Base-by-base conservation (phyloP, 2,113 vertebrate species). In the Thermophis baileyi region DNA sequence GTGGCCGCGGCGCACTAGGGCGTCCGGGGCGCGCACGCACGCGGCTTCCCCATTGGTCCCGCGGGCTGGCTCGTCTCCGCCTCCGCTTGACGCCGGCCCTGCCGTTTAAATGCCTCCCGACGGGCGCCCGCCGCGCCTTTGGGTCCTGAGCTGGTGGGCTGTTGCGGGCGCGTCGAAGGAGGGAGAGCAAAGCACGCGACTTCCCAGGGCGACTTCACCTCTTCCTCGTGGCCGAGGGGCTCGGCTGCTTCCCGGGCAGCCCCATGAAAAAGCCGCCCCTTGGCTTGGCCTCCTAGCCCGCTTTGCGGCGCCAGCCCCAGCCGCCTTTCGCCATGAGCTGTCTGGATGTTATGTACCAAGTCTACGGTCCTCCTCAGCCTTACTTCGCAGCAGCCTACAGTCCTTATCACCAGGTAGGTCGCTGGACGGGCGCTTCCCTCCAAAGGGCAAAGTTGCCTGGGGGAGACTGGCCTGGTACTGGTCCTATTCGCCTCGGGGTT, bases 281-380 rank as follows among this genome's bases (percentile, higher is more conserved):
- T 95, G 94, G 53, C 95, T 94, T 87, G 88, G 89, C 74, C 74
- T 81, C 93, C 88, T 92, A 96, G 94, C 91, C 81, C 89, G 93
- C 87, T n/a, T 97, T 94, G 97, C 97, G 98, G 96, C 96, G 81
- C 40, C 90, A 96, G 97, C 93, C 46, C 85, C 93, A 90, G 95
- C 95, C 30, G 93, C 91, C 95, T 96, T 93, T 96, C 98, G 99
- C 98, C 98, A 99, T 99, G 99, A 99, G 99, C 98, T 99, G 99
- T 98, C 93, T 99, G 98, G 99, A 99, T 99, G 99, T 99, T 97
- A 99, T 99, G 99, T 99, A 99, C 98, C 99, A 99, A 97, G 99
- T 99, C 93, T 99, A 99, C 93, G 98, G 98, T 97, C 98, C 98
- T 93, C 97, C 98, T 87, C 99, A 99, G 97, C 98, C 98, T 90